These are phyloP conservation scores for Odontocerum albicorne DNA, from an alignment of 2,888 invertebrate species.

Conservation along the genomic window DNA sequence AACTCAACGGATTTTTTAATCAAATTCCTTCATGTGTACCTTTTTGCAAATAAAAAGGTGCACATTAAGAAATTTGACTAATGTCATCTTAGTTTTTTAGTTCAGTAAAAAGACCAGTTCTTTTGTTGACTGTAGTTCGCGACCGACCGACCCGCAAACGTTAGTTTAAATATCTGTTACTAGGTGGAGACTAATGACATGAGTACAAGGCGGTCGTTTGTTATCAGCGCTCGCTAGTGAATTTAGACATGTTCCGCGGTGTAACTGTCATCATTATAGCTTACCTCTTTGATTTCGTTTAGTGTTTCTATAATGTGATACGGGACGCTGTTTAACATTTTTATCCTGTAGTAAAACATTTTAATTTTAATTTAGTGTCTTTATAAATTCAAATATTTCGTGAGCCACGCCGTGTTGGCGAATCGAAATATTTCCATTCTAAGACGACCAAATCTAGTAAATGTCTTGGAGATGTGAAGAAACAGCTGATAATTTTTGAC, in stretches of 20 bases:
- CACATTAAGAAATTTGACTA: too few relatives aligned
- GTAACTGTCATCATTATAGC: slow-evolving; percentile 15
- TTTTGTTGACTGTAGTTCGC: too few relatives aligned
- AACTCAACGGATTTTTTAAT: too few relatives aligned
- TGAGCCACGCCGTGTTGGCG: slow-evolving; percentile 9
- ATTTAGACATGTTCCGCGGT: slow-evolving; percentile 8
- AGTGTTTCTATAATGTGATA: slow-evolving; percentile 4
- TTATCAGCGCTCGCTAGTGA: slow-evolving; percentile 15
- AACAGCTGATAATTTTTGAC: slow-evolving; percentile 13
- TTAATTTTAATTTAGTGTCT: too few relatives aligned
- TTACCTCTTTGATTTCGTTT: background rate
- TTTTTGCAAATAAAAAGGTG: too few relatives aligned
- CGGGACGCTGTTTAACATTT: background rate
- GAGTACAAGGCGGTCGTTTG: slow-evolving; percentile 4
- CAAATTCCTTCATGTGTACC: too few relatives aligned
- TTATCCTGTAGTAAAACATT: too few relatives aligned
- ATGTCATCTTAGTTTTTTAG: too few relatives aligned
- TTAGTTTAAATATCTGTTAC: slow-evolving; percentile 11
- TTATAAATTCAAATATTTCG: too few relatives aligned
- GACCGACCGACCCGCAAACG: too few relatives aligned
- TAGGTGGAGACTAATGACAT: slow-evolving; percentile 11
- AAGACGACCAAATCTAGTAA: slow-evolving; percentile 6
- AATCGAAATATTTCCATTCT: slow-evolving; percentile 8
- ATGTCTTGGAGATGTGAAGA: slow-evolving; percentile 3
- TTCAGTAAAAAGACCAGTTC: too few relatives aligned